Percentiles rank a stretch among this genome's conserved stretches.
phyloP scores from a whole-genome alignment of 2,113 vertebrate genomes.

The Crotalus helleri region DNA sequence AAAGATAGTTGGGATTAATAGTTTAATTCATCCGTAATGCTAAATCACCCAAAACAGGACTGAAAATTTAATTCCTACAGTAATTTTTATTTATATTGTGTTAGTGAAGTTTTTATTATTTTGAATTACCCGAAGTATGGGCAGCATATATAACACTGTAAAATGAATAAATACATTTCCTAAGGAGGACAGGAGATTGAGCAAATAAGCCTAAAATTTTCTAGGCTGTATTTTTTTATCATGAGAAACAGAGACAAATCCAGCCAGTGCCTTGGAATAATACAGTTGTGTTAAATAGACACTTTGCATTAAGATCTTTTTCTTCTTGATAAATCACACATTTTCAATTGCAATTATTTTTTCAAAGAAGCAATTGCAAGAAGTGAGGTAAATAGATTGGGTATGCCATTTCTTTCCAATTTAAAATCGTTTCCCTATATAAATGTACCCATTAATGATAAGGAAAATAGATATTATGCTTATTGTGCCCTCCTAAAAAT shows the following conservation, averaged over 20 bases:
- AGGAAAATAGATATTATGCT: not conserved
- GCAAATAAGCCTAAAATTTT: not conserved
- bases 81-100: not conserved
- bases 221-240: not conserved
- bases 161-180: not conserved
- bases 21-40: not conserved
- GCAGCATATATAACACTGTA: not conserved
- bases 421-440: not conserved
- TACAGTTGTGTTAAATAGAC: not conserved
- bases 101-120: not conserved
- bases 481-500: not conserved
- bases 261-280: not conserved
- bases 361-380: not conserved
- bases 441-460: not conserved
- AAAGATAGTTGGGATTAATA: not conserved
- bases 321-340: not conserved
- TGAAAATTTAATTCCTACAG: not conserved
- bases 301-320: not conserved
- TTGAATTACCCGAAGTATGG: not conserved
- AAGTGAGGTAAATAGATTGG: not conserved
- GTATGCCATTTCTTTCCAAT: not conserved
- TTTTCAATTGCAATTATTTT: not conserved
- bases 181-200: not conserved
- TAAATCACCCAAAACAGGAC: not conserved
- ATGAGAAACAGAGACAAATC: not conserved